Evolutionary conservation across 2,888 invertebrate genomes (phyloP), one percentile per base, ranked within the genome.

Genomic region (Cantharis rustica): DNA sequence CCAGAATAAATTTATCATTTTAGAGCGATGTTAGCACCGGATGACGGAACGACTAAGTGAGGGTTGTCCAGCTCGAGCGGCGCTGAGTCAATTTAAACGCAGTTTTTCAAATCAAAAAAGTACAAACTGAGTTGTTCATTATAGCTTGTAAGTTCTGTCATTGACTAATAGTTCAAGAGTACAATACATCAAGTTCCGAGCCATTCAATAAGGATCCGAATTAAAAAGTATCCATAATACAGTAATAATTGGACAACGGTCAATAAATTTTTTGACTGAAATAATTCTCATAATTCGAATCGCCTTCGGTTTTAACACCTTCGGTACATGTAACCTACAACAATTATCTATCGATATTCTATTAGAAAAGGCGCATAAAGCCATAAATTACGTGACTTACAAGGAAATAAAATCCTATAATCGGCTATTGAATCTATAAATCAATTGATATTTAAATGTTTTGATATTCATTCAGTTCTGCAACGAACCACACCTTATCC

Each of bases 401-500:
- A 71, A 63, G 75, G 71, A 66, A 75, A 73, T 75, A 69, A 74
- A 69, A 68, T 71, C 74, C 72, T 26, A 62, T 77, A 79, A 79
- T 79, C 79, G 76, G 47, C 76, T 70, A 71, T 69, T 13, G 70
- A 75, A 75, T 63, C 68, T 17, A 72, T 78, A 78, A 82, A 79
- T 80, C 72, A 64, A 69, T 61, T 16, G 61, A 63, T 69, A 72
- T 72, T 75, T 75, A 72, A 69, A 27, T 68, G 71, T 68, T 71
- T 71, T 31, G 61, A 68, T 68, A 73, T 80, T 74, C 79, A 78
- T 47, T 47, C 47, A 47, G 47, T 47, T 47, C 47, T 47, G 47
- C 47, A 47, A 9, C 47, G 77, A 79, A 80, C 82, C 83, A 83
- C 83, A 83, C 83, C 83, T 83, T 81, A n/a, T 47, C n/a, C 47